Conservation (phyloP, 2,113 vertebrate genomes). For the Engraulis encrasicolus region DNA sequence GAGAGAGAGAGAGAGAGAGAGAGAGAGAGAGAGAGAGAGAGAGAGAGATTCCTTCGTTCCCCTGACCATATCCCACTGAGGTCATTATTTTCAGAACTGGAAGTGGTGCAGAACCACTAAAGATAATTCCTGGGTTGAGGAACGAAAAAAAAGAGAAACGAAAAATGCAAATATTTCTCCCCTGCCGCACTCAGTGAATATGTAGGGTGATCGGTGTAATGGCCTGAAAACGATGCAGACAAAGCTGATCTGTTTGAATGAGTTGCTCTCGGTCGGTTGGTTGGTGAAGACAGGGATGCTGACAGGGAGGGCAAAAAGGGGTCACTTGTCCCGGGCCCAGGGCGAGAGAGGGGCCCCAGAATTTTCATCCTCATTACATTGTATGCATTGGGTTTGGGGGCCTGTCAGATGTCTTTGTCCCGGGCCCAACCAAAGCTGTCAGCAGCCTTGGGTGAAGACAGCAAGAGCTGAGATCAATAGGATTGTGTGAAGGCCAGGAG, state of each 20-base stretch:
- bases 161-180: too few species aligned
- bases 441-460: too few species aligned
- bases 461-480: not conserved
- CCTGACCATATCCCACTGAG: not conserved
- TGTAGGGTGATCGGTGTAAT: not conserved
- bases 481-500: not conserved
- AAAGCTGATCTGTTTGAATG: not conserved
- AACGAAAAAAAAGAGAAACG: too few species aligned
- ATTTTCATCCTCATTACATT: too few species aligned
- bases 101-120: not conserved
- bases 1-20: not conserved
- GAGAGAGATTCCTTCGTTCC: not conserved
- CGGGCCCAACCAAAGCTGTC: too few species aligned
- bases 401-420: too few species aligned
- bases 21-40: not conserved
- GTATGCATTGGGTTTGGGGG: too few species aligned
- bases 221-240: slow-evolving; percentile 5
- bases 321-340: too few species aligned
- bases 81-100: not conserved
- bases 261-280: not conserved
- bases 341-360: too few species aligned
- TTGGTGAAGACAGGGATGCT: too few species aligned
- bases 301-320: too few species aligned
- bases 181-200: not conserved
- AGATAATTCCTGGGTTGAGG: not conserved